Conservation (phyloP, 2,113 vertebrate genomes). For the Ammospiza caudacuta region DNA sequence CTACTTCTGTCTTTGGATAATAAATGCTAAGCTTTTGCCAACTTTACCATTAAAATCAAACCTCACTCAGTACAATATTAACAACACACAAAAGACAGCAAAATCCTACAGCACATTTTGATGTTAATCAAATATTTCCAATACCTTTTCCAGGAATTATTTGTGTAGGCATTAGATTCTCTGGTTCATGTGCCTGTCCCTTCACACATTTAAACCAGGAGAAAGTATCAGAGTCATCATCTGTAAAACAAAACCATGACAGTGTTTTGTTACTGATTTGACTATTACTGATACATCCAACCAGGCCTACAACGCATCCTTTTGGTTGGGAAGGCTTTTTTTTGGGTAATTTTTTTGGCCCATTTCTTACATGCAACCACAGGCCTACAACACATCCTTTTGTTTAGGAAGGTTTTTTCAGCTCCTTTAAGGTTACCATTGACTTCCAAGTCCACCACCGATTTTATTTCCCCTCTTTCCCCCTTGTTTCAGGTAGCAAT, state of each 20-base stretch:
- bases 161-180: slow-evolving; percentile 83
- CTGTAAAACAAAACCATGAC: slow-evolving; percentile 49
- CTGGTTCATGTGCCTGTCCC: slow-evolving; percentile 79
- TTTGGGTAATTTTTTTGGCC: no score
- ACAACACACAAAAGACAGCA: not conserved
- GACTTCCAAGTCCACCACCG: not conserved
- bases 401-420: not conserved
- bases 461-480: not conserved
- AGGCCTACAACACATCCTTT: not conserved
- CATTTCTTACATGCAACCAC: not conserved
- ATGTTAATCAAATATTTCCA: not conserved
- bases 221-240: slow-evolving; percentile 74
- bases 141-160: slow-evolving; percentile 86
- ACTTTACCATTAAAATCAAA: not conserved
- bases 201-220: slow-evolving; percentile 83
- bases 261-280: not conserved
- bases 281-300: not conserved
- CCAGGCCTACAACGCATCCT: not conserved
- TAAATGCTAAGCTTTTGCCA: not conserved
- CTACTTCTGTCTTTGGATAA: not conserved
- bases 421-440: rapidly evolving
- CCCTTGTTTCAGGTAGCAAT: not conserved
- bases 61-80: not conserved
- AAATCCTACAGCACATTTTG: not conserved
- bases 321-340: not conserved